Evolutionary conservation across 2,797 vertebrate genomes (phyloP), one percentile per base, ranked within the genome.

Genomic region (Anguilla megastoma): DNA sequence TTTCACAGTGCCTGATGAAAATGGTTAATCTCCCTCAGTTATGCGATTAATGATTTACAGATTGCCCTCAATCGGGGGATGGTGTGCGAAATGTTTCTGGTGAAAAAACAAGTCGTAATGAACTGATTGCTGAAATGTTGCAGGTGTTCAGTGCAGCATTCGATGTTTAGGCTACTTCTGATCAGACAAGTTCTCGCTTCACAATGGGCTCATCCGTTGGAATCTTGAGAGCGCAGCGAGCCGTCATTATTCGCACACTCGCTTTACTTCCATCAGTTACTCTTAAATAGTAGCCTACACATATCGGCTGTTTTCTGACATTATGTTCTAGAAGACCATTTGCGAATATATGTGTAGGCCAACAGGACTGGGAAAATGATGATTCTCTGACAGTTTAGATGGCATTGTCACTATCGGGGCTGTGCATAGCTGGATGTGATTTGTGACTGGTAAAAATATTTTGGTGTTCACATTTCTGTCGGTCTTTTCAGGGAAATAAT

Each of bases 31-130:
- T 24, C 6, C 41, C 76, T 24, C 41, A 48, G 41, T 24, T 24
- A 48, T 8, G 76, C 76, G 76, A 80, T 79, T 79, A 21, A 80
- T 48, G 76, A 80, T 80, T 48, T 80, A 80, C 76, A n/a, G 18
- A 48, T 80, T 6, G 41, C 6, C 24, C 18, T 6, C 9, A n/a
- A 4, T 24, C 21, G 9, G 36, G 76, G 76, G 45, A 50, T 80
- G 41, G 3, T 80, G 76, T 48, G 76, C 16, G 8, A 48, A 48
- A 48, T 41, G 9, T n/a, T 24, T n/a, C 18, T 2, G 76, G 5
- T 21, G 76, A 36, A 76, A 41, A n/a, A 10, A 48, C 41, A 24
- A 80, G 21, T 48, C n/a, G 30, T 14, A 27, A 10, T 76, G 30
- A 36, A 12, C 27, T 3, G 1, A 48, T 50, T 8, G 18, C 8